phyloP scores from a whole-genome alignment of 1,140 invertebrate species.

The Dendroctonus valens region DNA sequence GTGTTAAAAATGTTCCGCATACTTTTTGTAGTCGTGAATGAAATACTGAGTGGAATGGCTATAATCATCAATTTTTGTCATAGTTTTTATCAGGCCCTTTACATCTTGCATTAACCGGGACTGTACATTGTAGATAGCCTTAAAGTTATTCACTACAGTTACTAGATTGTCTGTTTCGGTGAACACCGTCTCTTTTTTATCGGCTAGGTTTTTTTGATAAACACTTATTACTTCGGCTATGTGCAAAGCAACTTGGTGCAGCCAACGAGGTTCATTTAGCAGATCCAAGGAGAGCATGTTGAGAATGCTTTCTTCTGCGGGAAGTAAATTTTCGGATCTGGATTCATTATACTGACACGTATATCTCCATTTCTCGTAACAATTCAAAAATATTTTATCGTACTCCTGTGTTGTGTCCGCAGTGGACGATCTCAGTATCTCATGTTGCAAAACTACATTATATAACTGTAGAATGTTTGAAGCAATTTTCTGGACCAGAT shows the following conservation, averaged over 20 bases:
- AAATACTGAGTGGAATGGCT: slow-evolving; percentile 52
- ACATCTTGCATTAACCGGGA: slow-evolving; percentile 75
- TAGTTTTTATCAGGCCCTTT: slow-evolving; percentile 66
- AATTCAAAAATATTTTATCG: slow-evolving; percentile 59
- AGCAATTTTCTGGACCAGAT: slow-evolving; percentile 55
- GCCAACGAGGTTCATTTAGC: slow-evolving; percentile 65
- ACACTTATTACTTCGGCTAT: slow-evolving; percentile 63
- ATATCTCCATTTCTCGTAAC: slow-evolving; percentile 65
- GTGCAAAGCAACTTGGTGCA: slow-evolving; percentile 58
- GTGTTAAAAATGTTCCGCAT: slow-evolving; percentile 62
- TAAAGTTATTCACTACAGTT: slow-evolving; percentile 56
- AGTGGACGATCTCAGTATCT: slow-evolving; percentile 63
- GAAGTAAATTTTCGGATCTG: slow-evolving; percentile 61
- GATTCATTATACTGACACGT: slow-evolving; percentile 61
- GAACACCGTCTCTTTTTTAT: slow-evolving; percentile 53
- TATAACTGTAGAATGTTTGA: slow-evolving; percentile 60
- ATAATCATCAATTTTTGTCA: slow-evolving; percentile 68
- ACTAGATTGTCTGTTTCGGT: slow-evolving; percentile 55
- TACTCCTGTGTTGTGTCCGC: slow-evolving; percentile 61
- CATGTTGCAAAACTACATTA: slow-evolving; percentile 67
- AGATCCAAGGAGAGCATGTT: slow-evolving; percentile 70
- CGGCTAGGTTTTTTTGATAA: slow-evolving; percentile 57
- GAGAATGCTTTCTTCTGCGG: slow-evolving; percentile 76
- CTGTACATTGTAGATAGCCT: slow-evolving; percentile 62
- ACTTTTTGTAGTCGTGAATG: slow-evolving; percentile 53